Base-by-base conservation (phyloP, 2,113 vertebrate genomes). In the Rhinopithecus roxellana region DNA sequence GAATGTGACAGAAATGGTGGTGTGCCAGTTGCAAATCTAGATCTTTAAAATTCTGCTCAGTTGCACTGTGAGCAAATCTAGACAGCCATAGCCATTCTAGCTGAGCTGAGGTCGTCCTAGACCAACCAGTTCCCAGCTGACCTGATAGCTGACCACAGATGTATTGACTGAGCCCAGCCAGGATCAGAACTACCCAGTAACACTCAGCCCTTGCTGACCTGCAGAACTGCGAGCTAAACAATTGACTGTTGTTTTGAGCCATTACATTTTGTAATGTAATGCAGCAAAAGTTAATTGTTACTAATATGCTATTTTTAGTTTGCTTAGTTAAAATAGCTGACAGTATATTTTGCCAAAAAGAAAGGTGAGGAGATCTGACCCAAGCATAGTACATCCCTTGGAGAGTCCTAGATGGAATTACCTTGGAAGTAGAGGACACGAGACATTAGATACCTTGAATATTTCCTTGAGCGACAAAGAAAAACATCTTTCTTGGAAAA, bases 91-190 rank as follows among this genome's bases (percentile, higher is more conserved):
- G 70, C 17, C n/a, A 38, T 94, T 95, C n/a, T 32, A 50, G 25
- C n/a, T 94, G 93, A 97, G 72, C 61, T 64, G 27, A 64, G 61
- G 40, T 89, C 40, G 87, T 95, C 81, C 69, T 82, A 74, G 27
- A 80, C 27, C 43, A 82, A 14, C n/a, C 43, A 43, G 91, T 70
- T 94, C 13, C 22, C 70, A 91, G 43, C 7, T 96, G 70, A 84
- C 86, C 88, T 87, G 91, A 32, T 48, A 88, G 22, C 69, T 95
- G 74, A 92, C 69, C 22, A 8, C 5, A 89, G 80, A 81, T 82
- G 22, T 1, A 12, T 27, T 91, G 50, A 87, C 16, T 85, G 45
- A 90, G 10, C 12, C 20, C 55, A 89, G 27, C 74, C 23, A 43
- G 96, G 75, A 86, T 27, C 23, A 48, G 86, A 94, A 82, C 45